Base-by-base conservation (phyloP, 2,888 invertebrate genomes). In the Heterodera filipjevi region DNA sequence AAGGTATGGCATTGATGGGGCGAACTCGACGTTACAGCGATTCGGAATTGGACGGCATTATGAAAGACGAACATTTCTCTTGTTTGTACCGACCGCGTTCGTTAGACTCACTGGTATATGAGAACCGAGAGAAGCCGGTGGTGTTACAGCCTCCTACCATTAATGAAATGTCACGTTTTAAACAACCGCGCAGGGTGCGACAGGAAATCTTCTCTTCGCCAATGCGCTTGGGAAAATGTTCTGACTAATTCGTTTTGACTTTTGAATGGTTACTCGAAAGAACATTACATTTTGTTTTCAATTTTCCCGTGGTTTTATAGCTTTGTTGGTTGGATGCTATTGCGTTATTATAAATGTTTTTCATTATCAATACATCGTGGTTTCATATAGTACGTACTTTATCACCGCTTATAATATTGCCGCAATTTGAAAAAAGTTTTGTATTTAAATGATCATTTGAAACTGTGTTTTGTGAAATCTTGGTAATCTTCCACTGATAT, bases 11-110 rank as follows among this genome's bases (percentile, higher is more conserved):
- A 35, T 64, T 66, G 66, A 71, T 72, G 22, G 64, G 66, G 2
- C 68, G 66, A 27, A 71, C 75, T n/a, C 75, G 79, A 33, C 75
- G 79, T 22, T 72, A 79, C 70, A 79, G 79, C 53, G 76, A 75
- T 19, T 66, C 79, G 64, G 77, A 77, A 3, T 22, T 79, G 19
- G 35, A 64, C 27, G 78, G 68, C 12, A 33, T 77, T 27, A 32
- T 35, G 49, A 68, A 66, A n/a, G 79, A 79, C 33, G 49, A 71
- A 30, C 53, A 78, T 14, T 79, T 79, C 72, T 76, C 79, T 35
- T 77, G 66, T 39, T 32, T 77, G 64, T 66, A 77, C 66, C n/a
- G 71, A 64, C 77, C 77, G 32, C 64, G 78, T 32, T 79, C 79
- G 12, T 59, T 66, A 33, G 79, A 79, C 72, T 78, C 78, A 19